Evolutionary conservation across 30 jellyfish, hydroid and myxozoan species (phyloP).

Genomic region (Pseudorhiza aurosa): DNA sequence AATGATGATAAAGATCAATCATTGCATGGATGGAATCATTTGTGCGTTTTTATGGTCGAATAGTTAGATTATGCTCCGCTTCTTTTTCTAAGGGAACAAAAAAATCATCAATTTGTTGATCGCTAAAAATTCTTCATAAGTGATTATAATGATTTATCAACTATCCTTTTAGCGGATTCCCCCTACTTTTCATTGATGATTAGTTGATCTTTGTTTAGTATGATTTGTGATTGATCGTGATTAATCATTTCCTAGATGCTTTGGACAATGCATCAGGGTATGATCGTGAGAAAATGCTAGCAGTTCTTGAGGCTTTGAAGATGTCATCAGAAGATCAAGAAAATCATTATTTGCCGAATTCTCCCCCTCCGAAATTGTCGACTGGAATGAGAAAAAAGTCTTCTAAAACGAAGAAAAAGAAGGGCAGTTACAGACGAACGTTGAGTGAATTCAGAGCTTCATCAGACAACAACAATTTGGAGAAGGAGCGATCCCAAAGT

Average conservation of each 20-base stretch:
- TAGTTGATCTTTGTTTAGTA: too few species aligned
- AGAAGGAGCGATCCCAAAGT: constrained; percentile 46
- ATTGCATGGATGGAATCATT: too few species aligned
- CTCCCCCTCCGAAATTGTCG: constrained; percentile 56
- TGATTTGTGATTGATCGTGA: too few species aligned
- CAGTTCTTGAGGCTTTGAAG: constrained; percentile 80
- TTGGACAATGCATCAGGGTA: constrained; percentile 89
- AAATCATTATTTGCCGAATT: constrained; percentile 36
- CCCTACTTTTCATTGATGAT: too few species aligned
- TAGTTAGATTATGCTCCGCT: too few species aligned
- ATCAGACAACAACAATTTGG: neutral
- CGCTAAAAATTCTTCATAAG: too few species aligned
- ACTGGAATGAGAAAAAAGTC: constrained; percentile 28
- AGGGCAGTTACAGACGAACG: constrained; percentile 47
- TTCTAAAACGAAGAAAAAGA: constrained; percentile 12
- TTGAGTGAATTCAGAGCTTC: constrained; percentile 40
- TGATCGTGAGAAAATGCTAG: constrained; percentile 86
- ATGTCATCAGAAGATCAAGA: constrained; percentile 78
- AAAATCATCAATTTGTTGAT: too few species aligned
- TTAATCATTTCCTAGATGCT: constrained; percentile 58
- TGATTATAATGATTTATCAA: too few species aligned
- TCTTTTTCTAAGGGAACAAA: too few species aligned
- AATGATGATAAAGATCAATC: too few species aligned
- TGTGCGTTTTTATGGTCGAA: too few species aligned
- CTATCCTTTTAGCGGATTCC: too few species aligned